Evolutionary conservation across 1,140 invertebrate genomes (phyloP).

Genomic region (Drosophila novamexicana): DNA sequence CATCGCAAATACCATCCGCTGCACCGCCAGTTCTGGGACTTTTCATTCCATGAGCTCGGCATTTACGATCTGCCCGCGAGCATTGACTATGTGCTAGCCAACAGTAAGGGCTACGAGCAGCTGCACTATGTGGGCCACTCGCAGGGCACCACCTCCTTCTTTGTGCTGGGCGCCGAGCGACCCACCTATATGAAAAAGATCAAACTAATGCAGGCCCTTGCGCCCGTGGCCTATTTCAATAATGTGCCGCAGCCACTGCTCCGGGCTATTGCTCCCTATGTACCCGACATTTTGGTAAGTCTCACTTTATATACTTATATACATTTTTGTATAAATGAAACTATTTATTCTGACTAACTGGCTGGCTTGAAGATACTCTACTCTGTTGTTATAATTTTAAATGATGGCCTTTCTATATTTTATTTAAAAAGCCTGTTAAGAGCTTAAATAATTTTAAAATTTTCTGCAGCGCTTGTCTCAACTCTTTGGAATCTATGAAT

Average conservation of each 20-base stretch:
- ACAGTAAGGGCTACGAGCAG: conserved; percentile 82
- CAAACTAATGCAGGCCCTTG: conserved; percentile 87
- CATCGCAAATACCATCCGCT: conserved; percentile 85
- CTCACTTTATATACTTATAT: background rate
- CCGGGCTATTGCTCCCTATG: background rate
- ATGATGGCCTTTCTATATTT: too few species aligned
- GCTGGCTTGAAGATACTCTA: too few species aligned
- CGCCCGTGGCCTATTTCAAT: conserved; percentile 85
- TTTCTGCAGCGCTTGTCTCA: conserved; percentile 18
- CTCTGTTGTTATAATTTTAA: too few species aligned
- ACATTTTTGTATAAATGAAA: too few species aligned
- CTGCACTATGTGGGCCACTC: conserved; percentile 85
- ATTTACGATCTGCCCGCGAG: conserved; percentile 88
- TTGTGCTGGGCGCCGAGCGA: conserved; percentile 87
- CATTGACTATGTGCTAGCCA: conserved; percentile 87
- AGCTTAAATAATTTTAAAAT: background rate
- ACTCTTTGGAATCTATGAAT: conserved; percentile 59
- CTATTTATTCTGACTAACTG: too few species aligned
- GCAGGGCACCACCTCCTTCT: conserved; percentile 86
- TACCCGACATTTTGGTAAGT: conserved; percentile 1
- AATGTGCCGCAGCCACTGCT: conserved; percentile 16
- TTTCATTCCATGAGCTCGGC: conserved; percentile 90
- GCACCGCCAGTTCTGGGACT: conserved; percentile 83
- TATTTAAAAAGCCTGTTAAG: too few species aligned
- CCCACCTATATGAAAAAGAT: conserved; percentile 89